Evolutionary conservation across 2,113 vertebrate species (phyloP).

Genomic region (Hydrochoerus hydrochaeris): DNA sequence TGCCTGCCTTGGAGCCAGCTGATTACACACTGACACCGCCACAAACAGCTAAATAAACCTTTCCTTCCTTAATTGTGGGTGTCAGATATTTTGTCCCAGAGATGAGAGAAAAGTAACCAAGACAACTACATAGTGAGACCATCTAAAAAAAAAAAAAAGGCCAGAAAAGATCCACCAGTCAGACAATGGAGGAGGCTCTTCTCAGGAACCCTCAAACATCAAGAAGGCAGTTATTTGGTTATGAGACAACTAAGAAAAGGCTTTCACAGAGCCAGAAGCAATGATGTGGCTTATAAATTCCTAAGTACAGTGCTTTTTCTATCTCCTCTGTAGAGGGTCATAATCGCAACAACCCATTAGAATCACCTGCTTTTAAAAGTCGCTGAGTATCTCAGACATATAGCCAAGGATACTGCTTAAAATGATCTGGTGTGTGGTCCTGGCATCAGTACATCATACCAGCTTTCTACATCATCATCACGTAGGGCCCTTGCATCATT

Average conservation of each 20-base stretch:
- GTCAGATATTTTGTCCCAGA: no score
- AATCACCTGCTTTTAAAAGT: slow-evolving; percentile 12
- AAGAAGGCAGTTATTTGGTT: background rate
- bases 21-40: no score
- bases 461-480: background rate
- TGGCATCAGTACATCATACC: background rate
- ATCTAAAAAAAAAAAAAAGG: background rate
- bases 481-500: no score
- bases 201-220: background rate
- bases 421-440: background rate
- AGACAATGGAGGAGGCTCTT: background rate
- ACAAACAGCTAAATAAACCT: no score
- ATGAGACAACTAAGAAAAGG: background rate
- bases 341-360: background rate
- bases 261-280: background rate
- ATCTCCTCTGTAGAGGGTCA: background rate
- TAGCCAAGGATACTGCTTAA: background rate
- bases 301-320: background rate
- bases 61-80: no score
- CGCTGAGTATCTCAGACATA: background rate
- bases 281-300: background rate
- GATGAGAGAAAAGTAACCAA: no score
- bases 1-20: no score
- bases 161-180: background rate
- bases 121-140: background rate